Percentiles rank a stretch among this genome's conserved stretches.
Evolutionary conservation across 2,888 invertebrate species (phyloP).

Genomic region (Acronicta aceris): DNA sequence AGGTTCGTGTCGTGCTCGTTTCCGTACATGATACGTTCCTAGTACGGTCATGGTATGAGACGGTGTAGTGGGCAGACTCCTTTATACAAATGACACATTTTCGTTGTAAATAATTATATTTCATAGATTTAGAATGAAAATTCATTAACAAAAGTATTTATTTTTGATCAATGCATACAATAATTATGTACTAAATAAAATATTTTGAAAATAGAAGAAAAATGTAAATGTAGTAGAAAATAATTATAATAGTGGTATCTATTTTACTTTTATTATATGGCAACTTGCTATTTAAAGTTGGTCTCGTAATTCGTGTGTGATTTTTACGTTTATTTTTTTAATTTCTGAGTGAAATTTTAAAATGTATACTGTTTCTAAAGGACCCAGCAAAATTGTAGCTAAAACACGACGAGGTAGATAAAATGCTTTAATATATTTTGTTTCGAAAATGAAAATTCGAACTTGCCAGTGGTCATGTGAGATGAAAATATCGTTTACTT

Average conservation of each 20-base stretch:
- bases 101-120: no score
- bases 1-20: no score
- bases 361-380: constrained; percentile 97
- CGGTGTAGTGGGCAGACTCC: no score
- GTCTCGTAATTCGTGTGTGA: constrained; percentile 73
- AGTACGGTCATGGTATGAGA: no score
- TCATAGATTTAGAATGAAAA: no score
- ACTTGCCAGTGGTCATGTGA: constrained; percentile 57
- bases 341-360: constrained; percentile 81
- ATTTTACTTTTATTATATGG: constrained; percentile 24
- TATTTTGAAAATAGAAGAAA: no score
- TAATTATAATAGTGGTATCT: not conserved
- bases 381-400: constrained; percentile 96
- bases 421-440: constrained; percentile 23
- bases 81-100: no score
- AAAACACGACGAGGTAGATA: constrained; percentile 94
- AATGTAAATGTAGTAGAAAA: no score
- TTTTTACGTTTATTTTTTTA: constrained; percentile 80
- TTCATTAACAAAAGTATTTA: no score
- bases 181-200: no score
- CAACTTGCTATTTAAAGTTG: constrained; percentile 52
- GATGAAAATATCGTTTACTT: constrained; percentile 64
- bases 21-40: no score
- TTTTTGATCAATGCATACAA: no score
- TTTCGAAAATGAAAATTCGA: constrained; percentile 33